Evolutionary conservation across 2,113 vertebrate species (phyloP).

Genomic region (Nothoprocta pentlandii): DNA sequence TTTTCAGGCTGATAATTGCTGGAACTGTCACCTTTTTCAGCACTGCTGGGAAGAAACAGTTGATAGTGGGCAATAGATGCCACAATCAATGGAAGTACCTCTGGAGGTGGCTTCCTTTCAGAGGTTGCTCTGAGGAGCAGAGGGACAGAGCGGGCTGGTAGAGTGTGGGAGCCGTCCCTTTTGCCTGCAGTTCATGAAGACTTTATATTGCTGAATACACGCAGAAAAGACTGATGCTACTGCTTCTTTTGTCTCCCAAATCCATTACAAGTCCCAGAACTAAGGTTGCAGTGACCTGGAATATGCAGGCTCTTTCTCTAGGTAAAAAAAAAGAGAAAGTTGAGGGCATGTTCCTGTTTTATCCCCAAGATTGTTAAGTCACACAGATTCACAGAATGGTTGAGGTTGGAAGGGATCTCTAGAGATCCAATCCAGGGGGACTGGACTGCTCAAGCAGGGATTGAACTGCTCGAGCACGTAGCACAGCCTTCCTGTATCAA

Average conservation of each 20-base stretch:
- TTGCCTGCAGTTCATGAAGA: background rate
- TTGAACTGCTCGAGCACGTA: too few species aligned
- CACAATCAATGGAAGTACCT: background rate
- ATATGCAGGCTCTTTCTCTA: background rate
- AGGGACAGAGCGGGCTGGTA: background rate
- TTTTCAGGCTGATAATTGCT: background rate
- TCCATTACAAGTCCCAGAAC: background rate
- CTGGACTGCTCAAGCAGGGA: too few species aligned
- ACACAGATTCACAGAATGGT: too few species aligned
- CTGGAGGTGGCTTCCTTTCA: background rate
- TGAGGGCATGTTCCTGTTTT: background rate
- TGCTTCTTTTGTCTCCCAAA: background rate
- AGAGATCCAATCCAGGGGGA: too few species aligned
- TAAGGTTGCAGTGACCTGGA: background rate
- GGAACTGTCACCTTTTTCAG: background rate
- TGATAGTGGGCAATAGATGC: background rate
- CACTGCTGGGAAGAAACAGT: background rate
- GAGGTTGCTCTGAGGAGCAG: background rate
- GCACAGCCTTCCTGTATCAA: background rate
- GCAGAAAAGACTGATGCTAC: background rate
- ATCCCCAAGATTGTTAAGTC: background rate
- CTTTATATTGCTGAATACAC: background rate
- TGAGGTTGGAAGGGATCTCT: too few species aligned
- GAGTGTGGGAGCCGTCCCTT: background rate
- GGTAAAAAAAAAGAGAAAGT: background rate